Percentiles rank a stretch among this genome's conserved stretches.
Conservation (phyloP, 2,888 invertebrate species). For the Glaucopsyche alexis region DNA sequence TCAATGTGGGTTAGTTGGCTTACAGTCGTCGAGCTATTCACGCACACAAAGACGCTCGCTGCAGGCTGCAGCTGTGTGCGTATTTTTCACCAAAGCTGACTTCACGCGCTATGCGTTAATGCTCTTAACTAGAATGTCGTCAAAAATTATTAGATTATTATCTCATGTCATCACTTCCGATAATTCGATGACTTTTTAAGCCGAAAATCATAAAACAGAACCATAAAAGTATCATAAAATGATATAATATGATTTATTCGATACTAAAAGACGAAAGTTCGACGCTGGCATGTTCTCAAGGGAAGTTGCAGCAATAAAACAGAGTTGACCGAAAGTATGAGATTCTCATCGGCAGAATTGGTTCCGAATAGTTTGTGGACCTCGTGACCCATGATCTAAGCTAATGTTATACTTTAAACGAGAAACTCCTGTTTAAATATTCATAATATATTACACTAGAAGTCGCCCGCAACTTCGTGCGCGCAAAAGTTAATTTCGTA, state of each 20-base stretch:
- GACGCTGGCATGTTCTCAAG: neutral
- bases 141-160: neutral
- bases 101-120: neutral
- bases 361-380: neutral
- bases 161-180: neutral
- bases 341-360: neutral
- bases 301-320: neutral
- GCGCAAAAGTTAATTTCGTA: too few relatives aligned
- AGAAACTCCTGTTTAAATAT: too few relatives aligned
- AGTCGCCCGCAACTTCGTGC: too few relatives aligned
- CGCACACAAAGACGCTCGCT: too few relatives aligned
- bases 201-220: neutral
- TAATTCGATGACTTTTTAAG: neutral
- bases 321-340: neutral
- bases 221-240: conserved; percentile 10
- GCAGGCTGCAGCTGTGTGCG: too few relatives aligned
- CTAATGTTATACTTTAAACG: too few relatives aligned
- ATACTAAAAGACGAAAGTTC: neutral
- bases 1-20: too few relatives aligned
- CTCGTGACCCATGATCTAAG: neutral
- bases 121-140: neutral
- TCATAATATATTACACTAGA: too few relatives aligned
- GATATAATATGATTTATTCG: neutral
- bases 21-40: too few relatives aligned
- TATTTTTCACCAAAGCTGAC: too few relatives aligned